Evolutionary conservation across 30 jellyfish, hydroid and myxozoan species (phyloP), one percentile per base, ranked within the genome.

Genomic region (Nemopilema nomurai): DNA sequence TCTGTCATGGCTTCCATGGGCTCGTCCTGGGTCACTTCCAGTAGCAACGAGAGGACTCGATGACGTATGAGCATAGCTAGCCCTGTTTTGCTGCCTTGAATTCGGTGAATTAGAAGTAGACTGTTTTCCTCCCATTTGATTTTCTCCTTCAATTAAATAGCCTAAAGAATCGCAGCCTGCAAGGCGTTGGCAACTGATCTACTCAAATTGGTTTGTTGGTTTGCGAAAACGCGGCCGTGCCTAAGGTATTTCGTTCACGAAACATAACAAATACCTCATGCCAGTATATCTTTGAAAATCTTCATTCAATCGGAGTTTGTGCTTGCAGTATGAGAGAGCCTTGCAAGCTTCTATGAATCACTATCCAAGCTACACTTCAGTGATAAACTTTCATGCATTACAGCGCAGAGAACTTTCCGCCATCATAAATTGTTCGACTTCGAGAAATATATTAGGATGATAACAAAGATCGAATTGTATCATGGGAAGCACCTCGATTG

Each of bases 101-200:
- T 52, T 71, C 28, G 76, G 82, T n/a, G 91, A 83, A 66, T 71
- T 83, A 41, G n/a, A n/a, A 52, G 83, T 83, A n/a, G 91, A 83
- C 71, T 30, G 86, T 33, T 83, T 83, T 33, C 81, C 91, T 69
- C 91, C 91, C 91, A 83, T 83, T 77, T 77, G 77, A 19, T 32
- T 0, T 20, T 28, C 16, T 24, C 71, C 7, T 41, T 41, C 9
- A 41, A 41, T 41, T 3, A 41, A 3, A 6, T 3, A 41, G 57
- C 13, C 57, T 41, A 13, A 41, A 3, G 13, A 41, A 41, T 41
- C 57, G 6, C 57, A 3, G 57, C 57, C 57, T 41, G 13, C 57
- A 3, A 41, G 57, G 57, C 57, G 57, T 41, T 41, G 57, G 57
- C 13, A 3, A 41, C 13, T 41, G 13, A 41, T 41, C 57, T 13